A percentile compares a stretch with the other conserved stretches of the same genome.
Evolutionary conservation across 2,797 vertebrate genomes (phyloP).

Genomic region (Anguilla megastoma): DNA sequence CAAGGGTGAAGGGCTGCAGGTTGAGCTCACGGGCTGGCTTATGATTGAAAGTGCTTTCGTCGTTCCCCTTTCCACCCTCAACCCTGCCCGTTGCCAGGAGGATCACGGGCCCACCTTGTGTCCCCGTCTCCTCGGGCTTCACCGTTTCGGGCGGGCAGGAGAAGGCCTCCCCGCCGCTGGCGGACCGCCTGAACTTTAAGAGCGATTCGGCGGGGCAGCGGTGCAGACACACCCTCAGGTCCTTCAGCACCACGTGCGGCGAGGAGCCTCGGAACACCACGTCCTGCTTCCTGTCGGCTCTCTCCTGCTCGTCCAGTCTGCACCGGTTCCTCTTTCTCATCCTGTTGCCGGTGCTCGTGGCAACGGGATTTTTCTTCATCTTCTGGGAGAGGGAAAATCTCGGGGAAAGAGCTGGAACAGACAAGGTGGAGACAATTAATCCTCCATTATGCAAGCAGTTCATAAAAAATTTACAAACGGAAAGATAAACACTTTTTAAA

Average conservation of each 20-base stretch:
- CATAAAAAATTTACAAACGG: not conserved
- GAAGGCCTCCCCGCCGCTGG: slow-evolving; percentile 66
- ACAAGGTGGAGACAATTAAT: not conserved
- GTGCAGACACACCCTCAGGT: slow-evolving; percentile 65
- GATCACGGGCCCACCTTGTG: slow-evolving; percentile 23
- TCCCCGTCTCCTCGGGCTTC: slow-evolving; percentile 45
- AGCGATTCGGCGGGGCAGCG: slow-evolving; percentile 72
- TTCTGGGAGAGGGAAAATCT: slow-evolving; percentile 76
- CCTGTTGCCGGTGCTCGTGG: slow-evolving; percentile 56
- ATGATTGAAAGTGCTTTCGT: slow-evolving; percentile 18
- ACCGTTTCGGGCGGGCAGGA: slow-evolving; percentile 62
- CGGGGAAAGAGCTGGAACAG: slow-evolving; percentile 68
- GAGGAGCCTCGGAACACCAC: slow-evolving; percentile 42
- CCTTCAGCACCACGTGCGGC: slow-evolving; percentile 63
- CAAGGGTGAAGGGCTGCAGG: slow-evolving; percentile 60
- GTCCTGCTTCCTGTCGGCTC: slow-evolving; percentile 53
- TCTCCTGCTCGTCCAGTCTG: slow-evolving; percentile 64
- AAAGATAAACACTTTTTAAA: not conserved
- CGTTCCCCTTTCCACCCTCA: slow-evolving; percentile 18
- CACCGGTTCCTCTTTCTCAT: slow-evolving; percentile 66
- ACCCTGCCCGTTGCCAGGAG: slow-evolving; percentile 20
- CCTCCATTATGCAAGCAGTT: not conserved
- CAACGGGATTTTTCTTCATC: slow-evolving; percentile 74
- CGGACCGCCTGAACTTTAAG: slow-evolving; percentile 68
- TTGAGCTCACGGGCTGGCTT: slow-evolving; percentile 46